Base-by-base conservation (phyloP, 64 coral and sea anemone genomes). In the Montipora sp. region DNA sequence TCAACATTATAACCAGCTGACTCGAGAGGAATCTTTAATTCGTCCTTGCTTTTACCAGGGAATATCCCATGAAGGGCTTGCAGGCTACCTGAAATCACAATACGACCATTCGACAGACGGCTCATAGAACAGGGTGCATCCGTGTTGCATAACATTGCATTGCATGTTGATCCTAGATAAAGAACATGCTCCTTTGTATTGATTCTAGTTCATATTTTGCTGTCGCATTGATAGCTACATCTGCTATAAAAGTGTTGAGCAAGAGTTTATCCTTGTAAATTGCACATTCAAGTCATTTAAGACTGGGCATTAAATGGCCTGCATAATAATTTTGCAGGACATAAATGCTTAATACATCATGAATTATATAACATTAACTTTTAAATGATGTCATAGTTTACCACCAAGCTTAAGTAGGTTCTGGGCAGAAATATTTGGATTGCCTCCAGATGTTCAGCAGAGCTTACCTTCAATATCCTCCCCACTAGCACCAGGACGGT, bases 231-330 rank as follows among this genome's bases (percentile, higher is more conserved):
- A 73, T 24, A 73, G 69, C 69, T 73, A 73, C 21, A 73, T 73
- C 69, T 73, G 69, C 69, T 73, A 73, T 22, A 73, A 73, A 73
- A 73, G 69, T 36, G 69, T 73, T 73, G 69, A 73, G 16, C 69
- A 73, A 73, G 69, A 73, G 69, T 73, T 73, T 73, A 73, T 73
- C 69, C 69, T 73, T 73, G 69, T 73, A 73, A 73, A 73, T 73
- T 73, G 16, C 22, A 73, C 69, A 73, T 73, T 73, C 69, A 73
- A 73, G 69, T 73, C 69, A 73, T 73, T 73, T 73, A 73, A 73
- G 18, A 73, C 69, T 73, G 20, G 69, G 69, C 69, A 73, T 73
- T 73, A 73, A 73, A 73, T 73, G 69, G 69, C 69, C 69, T 73
- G 69, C 69, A 73, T 73, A 73, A 24, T 73, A 73, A 73, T 73